phyloP scores from a whole-genome alignment of 2,113 vertebrate genomes.

The Sapajus apella region DNA sequence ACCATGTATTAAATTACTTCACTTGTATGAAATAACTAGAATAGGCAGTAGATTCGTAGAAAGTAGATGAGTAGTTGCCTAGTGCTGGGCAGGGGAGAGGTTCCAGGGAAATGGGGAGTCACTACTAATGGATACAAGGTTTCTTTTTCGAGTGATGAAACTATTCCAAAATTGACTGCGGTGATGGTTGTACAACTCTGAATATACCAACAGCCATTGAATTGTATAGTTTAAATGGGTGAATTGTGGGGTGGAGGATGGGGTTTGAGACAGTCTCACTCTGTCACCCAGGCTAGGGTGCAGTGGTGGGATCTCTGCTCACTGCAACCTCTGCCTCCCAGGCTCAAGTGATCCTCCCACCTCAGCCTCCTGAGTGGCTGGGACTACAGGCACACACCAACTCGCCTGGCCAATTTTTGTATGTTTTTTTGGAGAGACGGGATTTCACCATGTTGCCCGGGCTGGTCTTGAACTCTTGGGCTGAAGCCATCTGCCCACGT shows the following conservation, averaged over 20 bases:
- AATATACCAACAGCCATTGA: neutral
- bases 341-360: too few relatives aligned
- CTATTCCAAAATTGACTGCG: neutral
- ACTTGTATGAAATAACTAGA: slow-evolving; percentile 39
- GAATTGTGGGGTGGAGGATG: neutral
- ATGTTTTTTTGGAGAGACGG: too few relatives aligned
- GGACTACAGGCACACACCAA: too few relatives aligned
- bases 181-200: neutral
- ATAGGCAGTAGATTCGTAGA: neutral
- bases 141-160: neutral
- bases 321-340: too few relatives aligned
- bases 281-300: too few relatives aligned
- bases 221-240: neutral
- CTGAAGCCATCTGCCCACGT: too few relatives aligned
- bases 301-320: too few relatives aligned
- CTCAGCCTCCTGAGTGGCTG: too few relatives aligned
- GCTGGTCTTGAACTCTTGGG: too few relatives aligned
- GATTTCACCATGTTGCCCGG: too few relatives aligned
- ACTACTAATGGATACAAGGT: neutral
- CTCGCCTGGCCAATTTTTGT: too few relatives aligned
- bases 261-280: too few relatives aligned
- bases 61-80: neutral
- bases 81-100: neutral
- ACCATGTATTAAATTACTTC: neutral
- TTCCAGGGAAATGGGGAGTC: neutral